Conservation (phyloP, 2,113 vertebrate species). For the Cavia aperea region DNA sequence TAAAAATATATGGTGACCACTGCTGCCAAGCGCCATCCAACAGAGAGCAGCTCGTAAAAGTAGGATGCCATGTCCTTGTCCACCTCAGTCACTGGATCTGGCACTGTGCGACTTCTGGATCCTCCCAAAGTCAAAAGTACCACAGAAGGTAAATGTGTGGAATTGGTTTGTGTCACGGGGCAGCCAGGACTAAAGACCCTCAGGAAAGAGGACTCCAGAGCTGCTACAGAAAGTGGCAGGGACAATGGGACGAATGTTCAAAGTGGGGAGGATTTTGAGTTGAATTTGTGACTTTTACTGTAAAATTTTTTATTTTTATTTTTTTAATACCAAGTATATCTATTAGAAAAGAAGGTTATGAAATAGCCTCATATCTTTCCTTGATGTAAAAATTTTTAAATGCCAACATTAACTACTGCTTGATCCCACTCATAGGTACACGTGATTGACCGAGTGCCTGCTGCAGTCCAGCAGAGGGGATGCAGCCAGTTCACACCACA, state of each 20-base stretch:
- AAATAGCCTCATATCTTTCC: too few species aligned
- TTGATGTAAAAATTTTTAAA: too few species aligned
- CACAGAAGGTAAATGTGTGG: not conserved
- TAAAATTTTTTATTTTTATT: not conserved
- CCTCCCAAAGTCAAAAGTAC: not conserved
- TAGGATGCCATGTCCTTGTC: not conserved
- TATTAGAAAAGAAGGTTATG: too few species aligned
- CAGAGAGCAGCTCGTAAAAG: not conserved
- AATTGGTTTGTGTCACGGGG: not conserved
- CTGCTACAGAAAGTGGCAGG: not conserved
- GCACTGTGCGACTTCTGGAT: not conserved
- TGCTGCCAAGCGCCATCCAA: not conserved
- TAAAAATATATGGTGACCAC: not conserved
- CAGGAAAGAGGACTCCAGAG: not conserved
- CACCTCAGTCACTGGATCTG: not conserved
- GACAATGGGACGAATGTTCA: not conserved
- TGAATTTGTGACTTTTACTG: not conserved
- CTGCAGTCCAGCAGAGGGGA: not conserved
- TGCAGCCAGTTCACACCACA: not conserved
- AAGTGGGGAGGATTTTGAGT: not conserved
- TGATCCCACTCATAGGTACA: not conserved
- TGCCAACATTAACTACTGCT: too few species aligned
- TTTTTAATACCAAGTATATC: too few species aligned
- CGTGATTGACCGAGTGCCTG: not conserved
- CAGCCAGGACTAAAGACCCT: not conserved